Base-by-base conservation (phyloP, 2,888 invertebrate species). In the Orthosia gracilis region DNA sequence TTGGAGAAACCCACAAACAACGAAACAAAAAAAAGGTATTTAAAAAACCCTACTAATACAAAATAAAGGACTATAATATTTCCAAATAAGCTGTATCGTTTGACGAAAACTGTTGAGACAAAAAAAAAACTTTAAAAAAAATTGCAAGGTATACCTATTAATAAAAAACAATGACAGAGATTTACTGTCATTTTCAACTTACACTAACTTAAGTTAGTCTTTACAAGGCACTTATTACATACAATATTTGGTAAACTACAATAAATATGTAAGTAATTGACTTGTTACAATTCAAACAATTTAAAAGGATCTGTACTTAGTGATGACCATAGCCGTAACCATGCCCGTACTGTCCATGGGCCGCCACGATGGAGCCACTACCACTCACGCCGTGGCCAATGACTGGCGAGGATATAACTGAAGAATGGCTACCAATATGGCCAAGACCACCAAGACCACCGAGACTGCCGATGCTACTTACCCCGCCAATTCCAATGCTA, bases 251-350 rank as follows among this genome's bases (percentile, higher is more conserved):
- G 67, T 70, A 68, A 79, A 65, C 50, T 66, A 66, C 26, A 75
- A 82, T 74, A 81, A 70, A 66, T 77, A 71, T 70, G 40, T 15
- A 49, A 26, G n/a, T 65, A 58, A 47, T 49, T 65, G 57, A 47
- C 52, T 69, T 57, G 13, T 49, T 54, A n/a, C n/a, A 23, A 40
- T 52, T 2, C 13, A 23, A 50, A 26, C 26, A 47, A 40, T 50
- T 15, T 17, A 54, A 4, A 57, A n/a, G 31, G 45, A 18, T 87
- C 62, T 87, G 73, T 86, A 17, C 17, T 17, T 76, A 90, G 23
- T 88, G 87, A 81, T 92, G 91, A 17, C 55, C 88, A 0, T 92
- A 91, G 2, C 89, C 87, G 1, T 92, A 91, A 3, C 89, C 87
- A 70, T 92, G 61, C 9, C 45, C 45, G 0, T 61, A 61, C 1